phyloP scores from a whole-genome alignment of 2,113 vertebrate genomes.

The Galemys pyrenaicus region DNA sequence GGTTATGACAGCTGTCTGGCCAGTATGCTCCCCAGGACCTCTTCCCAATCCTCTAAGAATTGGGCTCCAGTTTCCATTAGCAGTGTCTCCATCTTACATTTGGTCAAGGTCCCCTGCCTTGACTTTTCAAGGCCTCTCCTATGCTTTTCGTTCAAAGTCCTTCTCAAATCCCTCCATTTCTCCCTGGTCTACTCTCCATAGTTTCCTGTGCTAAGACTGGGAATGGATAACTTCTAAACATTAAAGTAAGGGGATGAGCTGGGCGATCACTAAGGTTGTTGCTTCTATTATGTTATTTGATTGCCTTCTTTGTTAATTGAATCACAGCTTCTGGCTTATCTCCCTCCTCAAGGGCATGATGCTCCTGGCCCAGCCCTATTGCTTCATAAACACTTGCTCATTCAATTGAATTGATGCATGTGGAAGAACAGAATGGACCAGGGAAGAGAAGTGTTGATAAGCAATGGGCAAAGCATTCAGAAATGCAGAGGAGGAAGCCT shows the following conservation, averaged over 20 bases:
- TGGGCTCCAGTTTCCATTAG: neutral
- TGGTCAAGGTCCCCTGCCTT: accelerated
- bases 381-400: neutral
- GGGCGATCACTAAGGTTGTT: neutral
- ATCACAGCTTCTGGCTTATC: neutral
- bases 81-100: neutral
- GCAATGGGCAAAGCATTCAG: neutral
- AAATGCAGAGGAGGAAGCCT: neutral
- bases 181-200: accelerated
- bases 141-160: neutral
- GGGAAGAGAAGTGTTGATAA: neutral
- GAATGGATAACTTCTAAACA: neutral
- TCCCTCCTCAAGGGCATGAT: neutral
- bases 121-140: neutral
- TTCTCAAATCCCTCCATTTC: neutral
- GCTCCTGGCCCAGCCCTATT: neutral
- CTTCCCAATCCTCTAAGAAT: neutral
- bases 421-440: neutral
- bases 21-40: neutral
- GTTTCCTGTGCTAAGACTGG: neutral
- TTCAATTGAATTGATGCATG: neutral
- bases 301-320: neutral
- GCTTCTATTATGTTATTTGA: too few relatives aligned
- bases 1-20: neutral
- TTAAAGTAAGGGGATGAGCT: neutral